Evolutionary conservation across 2,113 vertebrate genomes (phyloP).

Genomic region (Oncorhynchus keta): DNA sequence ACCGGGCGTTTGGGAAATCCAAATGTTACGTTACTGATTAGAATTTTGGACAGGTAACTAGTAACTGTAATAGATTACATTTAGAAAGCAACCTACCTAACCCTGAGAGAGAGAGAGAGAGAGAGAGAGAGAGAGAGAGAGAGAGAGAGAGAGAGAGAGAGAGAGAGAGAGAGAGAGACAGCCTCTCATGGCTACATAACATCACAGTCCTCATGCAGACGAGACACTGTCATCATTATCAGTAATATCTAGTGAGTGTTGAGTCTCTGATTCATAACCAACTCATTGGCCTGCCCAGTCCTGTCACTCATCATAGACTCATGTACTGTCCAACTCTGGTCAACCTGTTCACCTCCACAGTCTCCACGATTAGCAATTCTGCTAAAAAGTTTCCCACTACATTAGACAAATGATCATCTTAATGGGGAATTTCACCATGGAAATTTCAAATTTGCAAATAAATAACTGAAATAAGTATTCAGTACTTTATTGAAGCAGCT

Average conservation of each 20-base stretch:
- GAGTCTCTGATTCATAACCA: slow-evolving; percentile 64
- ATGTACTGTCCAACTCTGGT: neutral
- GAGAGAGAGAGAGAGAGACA: neutral
- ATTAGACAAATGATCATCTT: neutral
- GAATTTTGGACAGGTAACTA: too few relatives aligned
- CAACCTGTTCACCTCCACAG: slow-evolving; percentile 34
- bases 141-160: slow-evolving; percentile 36
- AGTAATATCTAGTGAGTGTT: slow-evolving; percentile 57
- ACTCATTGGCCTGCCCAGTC: slow-evolving; percentile 38
- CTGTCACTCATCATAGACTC: slow-evolving; percentile 48
- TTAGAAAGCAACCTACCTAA: too few relatives aligned
- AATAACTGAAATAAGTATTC: too few relatives aligned
- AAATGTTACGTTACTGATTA: too few relatives aligned
- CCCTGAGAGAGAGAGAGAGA: too few relatives aligned
- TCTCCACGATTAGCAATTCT: slow-evolving; percentile 1
- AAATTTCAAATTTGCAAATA: too few relatives aligned
- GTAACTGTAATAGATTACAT: too few relatives aligned
- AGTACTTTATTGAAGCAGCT: too few relatives aligned
- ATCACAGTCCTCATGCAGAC: slow-evolving; percentile 52
- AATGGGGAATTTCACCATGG: too few relatives aligned
- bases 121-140: too few relatives aligned
- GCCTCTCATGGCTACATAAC: neutral
- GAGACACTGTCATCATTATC: slow-evolving; percentile 69
- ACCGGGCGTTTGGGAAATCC: too few relatives aligned
- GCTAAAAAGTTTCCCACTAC: neutral